Evolutionary conservation across 2,888 invertebrate species (phyloP), one percentile per base, ranked within the genome.

Genomic region (Eudemis profundana): DNA sequence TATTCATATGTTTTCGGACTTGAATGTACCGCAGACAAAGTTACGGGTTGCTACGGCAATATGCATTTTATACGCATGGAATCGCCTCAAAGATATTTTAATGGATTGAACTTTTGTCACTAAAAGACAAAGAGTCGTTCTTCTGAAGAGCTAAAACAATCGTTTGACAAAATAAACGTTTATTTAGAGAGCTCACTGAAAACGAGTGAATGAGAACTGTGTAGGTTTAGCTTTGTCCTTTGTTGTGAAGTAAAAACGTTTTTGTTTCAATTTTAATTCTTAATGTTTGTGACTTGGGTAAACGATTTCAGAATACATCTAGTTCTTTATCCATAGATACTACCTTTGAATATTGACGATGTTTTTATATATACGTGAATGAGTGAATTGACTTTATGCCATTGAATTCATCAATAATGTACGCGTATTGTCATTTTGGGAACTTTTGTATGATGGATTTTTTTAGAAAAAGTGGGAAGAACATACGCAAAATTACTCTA

Each of bases 81-180:
- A 10, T 33, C 33, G 1, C 33, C 33, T 33, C 3, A 44, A n/a
- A 15, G 15, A 17, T 29, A 8, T 33, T 47, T 60, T 38, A 60
- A 40, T 38, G 38, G 49, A 49, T 59, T 38, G 36, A 49, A 36
- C 57, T 47, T 59, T 59, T 21, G 23, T 36, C 57, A 21, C 5
- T 40, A 4, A 49, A 27, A 49, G 8, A 49, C 27, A 29, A 29
- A 29, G 15, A 12, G 2, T 10, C 4, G 4, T 14, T 40, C 12
- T 19, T 17, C 29, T 40, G 10, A 40, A 49, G 14, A 36, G 12
- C 47, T 27, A 38, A 38, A 27, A 53, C 17, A 59, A 60, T 29
- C 40, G 27, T 40, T 50, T 29, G 49, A 23, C 19, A 29, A 60
- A n/a, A 50, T 59, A 21, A 21, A 40, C 5, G 15, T 47, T 36